Evolutionary conservation across 1,140 invertebrate species (phyloP).

Genomic region (Orchestia grillus): DNA sequence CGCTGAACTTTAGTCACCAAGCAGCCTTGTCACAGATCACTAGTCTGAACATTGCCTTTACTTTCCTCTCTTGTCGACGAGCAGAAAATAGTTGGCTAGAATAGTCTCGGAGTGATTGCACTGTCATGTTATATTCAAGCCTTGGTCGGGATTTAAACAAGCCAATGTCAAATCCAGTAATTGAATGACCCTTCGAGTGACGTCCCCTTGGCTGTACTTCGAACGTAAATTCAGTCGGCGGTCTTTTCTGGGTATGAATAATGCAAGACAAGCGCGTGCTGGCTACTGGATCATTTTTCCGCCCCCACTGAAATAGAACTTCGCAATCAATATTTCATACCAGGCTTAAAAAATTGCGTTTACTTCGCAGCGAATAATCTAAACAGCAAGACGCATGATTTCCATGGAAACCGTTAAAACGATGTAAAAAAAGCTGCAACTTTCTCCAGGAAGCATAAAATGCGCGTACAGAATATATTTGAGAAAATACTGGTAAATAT

Average conservation of each 20-base stretch:
- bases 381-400: no score
- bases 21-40: not conserved
- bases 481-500: no score
- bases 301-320: no score
- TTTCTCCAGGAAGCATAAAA: no score
- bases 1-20: no score
- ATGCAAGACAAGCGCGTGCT: not conserved
- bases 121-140: slow-evolving; percentile 26
- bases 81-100: not conserved
- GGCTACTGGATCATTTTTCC: not conserved
- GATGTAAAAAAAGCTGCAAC: no score
- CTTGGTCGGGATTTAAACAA: not conserved
- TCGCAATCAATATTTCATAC: no score
- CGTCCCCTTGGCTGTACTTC: slow-evolving; percentile 12
- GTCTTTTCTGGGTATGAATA: slow-evolving; percentile 48
- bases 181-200: slow-evolving; percentile 41
- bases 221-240: not conserved
- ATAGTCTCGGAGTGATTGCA: not conserved
- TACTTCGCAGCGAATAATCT: no score
- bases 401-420: no score
- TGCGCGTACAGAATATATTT: no score
- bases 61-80: not conserved
- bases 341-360: no score
- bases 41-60: not conserved
- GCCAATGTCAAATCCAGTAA: slow-evolving; percentile 34